Conservation (phyloP, 2,888 invertebrate genomes). For the Aspidapion aeneum region DNA sequence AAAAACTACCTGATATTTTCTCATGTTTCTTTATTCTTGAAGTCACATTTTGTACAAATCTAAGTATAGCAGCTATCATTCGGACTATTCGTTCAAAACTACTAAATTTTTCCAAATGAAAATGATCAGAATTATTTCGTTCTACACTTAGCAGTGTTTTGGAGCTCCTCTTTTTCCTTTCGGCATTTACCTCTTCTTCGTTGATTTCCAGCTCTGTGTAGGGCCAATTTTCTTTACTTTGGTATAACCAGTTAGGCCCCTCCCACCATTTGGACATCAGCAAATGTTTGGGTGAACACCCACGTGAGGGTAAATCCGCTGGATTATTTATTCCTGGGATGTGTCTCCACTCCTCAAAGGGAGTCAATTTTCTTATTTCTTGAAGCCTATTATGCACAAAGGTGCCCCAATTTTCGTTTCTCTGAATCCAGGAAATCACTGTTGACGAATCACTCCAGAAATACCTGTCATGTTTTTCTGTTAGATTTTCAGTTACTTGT, state of each 20-base stretch:
- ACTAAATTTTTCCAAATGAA: not conserved
- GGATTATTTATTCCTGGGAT: not conserved
- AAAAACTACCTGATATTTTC: too few species aligned
- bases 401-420: constrained; percentile 28
- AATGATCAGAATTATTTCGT: not conserved
- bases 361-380: constrained; percentile 1
- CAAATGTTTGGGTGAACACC: not conserved
- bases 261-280: constrained; percentile 4
- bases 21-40: too few species aligned
- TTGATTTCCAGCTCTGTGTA: not conserved
- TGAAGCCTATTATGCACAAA: constrained; percentile 33
- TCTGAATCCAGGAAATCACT: constrained; percentile 31
- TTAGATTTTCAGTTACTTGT: not conserved
- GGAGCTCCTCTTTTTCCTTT: not conserved
- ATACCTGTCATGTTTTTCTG: constrained; percentile 14
- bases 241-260: not conserved
- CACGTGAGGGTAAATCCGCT: constrained; percentile 2
- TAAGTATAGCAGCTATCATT: not conserved
- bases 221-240: not conserved
- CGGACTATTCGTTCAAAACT: not conserved
- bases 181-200: not conserved
- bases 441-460: constrained; percentile 35
- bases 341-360: not conserved
- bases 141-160: not conserved
- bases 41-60: not conserved